Conservation (phyloP, 2,888 invertebrate species). For the Sturmia bella region DNA sequence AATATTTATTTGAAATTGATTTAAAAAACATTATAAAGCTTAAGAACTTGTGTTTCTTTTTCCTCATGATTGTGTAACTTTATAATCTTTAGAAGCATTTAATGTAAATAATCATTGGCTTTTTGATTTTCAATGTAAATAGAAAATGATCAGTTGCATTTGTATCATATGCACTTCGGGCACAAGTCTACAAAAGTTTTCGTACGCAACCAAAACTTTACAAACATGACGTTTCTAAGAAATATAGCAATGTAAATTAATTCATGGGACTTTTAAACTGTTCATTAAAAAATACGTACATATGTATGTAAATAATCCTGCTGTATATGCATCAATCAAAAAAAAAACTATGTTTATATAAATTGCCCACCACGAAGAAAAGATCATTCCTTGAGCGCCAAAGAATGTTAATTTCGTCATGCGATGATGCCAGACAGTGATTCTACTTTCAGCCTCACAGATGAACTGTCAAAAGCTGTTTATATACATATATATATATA, state of each 20-base stretch:
- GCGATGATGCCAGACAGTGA: too few species aligned
- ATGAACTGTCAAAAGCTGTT: too few species aligned
- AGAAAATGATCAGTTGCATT: slow-evolving; percentile 12
- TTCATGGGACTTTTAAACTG: not conserved
- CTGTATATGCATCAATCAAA: too few species aligned
- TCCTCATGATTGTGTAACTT: slow-evolving; percentile 29
- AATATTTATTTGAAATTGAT: slow-evolving; percentile 76
- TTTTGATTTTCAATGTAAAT: slow-evolving; percentile 30
- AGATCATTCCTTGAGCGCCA: too few species aligned
- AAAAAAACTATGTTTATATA: not conserved
- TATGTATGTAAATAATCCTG: not conserved
- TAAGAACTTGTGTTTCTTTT: slow-evolving; percentile 36
- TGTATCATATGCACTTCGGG: slow-evolving; percentile 3
- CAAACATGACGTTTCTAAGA: not conserved
- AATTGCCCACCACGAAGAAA: not conserved
- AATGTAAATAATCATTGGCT: slow-evolving; percentile 66
- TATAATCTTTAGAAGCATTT: slow-evolving; percentile 19
- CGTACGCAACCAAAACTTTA: not conserved
- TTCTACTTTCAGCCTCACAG: too few species aligned
- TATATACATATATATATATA: too few species aligned
- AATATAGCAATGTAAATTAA: not conserved
- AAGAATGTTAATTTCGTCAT: too few species aligned
- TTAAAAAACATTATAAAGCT: slow-evolving; percentile 49
- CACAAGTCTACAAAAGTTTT: slow-evolving; percentile 2
- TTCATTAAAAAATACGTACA: not conserved